These are phyloP conservation scores for Tubulanus polymorphus DNA, from an alignment of 2,888 invertebrate species.

Conservation along the genomic window DNA sequence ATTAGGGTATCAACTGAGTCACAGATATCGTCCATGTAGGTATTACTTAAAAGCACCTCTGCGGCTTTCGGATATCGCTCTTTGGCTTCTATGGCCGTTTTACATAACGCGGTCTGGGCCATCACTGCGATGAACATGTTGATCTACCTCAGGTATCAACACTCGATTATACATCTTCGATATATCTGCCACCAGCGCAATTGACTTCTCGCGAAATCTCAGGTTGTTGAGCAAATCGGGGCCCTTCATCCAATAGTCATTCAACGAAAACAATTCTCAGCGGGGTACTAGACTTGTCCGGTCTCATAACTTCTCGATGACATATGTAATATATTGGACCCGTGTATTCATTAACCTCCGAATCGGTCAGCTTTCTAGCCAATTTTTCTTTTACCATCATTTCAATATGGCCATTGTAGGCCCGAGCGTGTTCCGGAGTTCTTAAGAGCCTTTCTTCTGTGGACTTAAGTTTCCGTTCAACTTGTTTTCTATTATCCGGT, in stretches of 20 bases:
- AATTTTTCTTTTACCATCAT: too few species aligned
- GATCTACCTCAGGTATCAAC: not conserved
- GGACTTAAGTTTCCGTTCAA: not conserved
- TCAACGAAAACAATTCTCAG: constrained; percentile 5
- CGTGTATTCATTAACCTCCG: too few species aligned
- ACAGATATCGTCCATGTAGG: constrained; percentile 2
- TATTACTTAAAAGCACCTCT: constrained; percentile 4
- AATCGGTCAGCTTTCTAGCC: too few species aligned
- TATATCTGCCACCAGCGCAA: not conserved
- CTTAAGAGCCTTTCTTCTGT: not conserved
- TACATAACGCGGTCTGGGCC: not conserved
- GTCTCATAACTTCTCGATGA: not conserved
- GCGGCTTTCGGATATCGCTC: constrained; percentile 4
- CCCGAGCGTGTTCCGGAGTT: too few species aligned
- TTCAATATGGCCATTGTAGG: too few species aligned
- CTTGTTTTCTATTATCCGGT: not conserved
- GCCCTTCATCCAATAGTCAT: not conserved
- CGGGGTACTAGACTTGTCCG: not conserved
- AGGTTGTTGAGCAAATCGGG: not conserved
- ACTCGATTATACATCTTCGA: not conserved
- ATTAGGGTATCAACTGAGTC: not conserved
- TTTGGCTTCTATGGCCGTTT: not conserved
- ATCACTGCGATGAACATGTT: not conserved
- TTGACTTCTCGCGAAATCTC: not conserved
- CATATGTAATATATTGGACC: not conserved